These are phyloP conservation scores for Pandemis corylana DNA, from an alignment of 2,888 invertebrate species.

Conservation along the genomic window DNA sequence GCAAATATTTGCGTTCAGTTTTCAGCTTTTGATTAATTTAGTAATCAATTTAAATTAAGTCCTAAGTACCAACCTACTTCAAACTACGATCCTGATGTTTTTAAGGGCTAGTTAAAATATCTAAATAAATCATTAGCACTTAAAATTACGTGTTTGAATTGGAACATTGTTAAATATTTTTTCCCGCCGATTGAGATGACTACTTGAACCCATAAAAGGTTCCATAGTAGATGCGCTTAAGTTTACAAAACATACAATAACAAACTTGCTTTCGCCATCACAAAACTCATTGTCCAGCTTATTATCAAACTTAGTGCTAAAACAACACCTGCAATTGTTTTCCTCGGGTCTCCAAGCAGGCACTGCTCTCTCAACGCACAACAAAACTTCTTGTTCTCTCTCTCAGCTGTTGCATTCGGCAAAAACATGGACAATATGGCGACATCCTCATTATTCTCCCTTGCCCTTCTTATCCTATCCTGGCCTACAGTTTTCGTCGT, in stretches of 20 bases:
- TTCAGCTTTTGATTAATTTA: too few species aligned
- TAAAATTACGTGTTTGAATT: too few species aligned
- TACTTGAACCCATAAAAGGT: not conserved
- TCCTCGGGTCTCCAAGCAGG: slow-evolving; percentile 90
- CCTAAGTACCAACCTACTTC: too few species aligned
- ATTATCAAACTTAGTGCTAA: slow-evolving; percentile 32
- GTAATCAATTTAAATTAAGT: too few species aligned
- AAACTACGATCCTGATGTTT: too few species aligned
- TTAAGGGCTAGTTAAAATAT: too few species aligned
- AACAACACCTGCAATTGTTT: slow-evolving; percentile 90
- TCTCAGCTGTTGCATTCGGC: slow-evolving; percentile 86
- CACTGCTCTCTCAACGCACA: slow-evolving; percentile 92
- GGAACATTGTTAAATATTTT: not conserved
- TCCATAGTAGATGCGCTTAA: not conserved
- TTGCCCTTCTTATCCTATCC: slow-evolving; percentile 91
- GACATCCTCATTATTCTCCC: slow-evolving; percentile 94
- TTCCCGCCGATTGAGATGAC: not conserved
- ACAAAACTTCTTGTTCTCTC: slow-evolving; percentile 90
- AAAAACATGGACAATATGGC: slow-evolving; percentile 94
- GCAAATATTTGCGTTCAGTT: too few species aligned
- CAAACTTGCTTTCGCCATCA: not conserved
- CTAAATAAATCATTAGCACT: too few species aligned
- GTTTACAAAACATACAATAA: not conserved
- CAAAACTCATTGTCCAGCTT: slow-evolving; percentile 7
- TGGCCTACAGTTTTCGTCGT: slow-evolving; percentile 93